A percentile compares a stretch with the other conserved stretches of the same genome.
phyloP scores from a whole-genome alignment of 2,113 vertebrate species.

The Heterotilapia buettikoferi region DNA sequence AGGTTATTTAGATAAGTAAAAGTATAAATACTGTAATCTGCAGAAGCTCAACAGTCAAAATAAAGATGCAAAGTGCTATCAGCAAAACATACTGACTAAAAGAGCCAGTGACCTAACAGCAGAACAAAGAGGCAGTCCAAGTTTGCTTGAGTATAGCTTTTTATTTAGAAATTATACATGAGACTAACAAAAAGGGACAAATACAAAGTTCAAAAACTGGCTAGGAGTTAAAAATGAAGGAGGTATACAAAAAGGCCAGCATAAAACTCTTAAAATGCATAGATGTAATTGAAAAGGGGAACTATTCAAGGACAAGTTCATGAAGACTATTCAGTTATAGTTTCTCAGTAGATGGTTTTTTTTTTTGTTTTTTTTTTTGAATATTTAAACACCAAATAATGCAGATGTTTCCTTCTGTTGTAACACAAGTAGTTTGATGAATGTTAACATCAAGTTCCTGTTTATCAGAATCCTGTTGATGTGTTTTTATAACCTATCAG shows the following conservation, averaged over 20 bases:
- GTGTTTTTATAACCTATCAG: background rate
- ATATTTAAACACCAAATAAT: background rate
- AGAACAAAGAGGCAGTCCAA: background rate
- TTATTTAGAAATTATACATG: background rate
- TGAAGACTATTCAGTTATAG: background rate
- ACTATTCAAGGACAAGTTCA: background rate
- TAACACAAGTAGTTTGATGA: background rate
- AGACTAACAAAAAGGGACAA: background rate
- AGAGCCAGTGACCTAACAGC: rapidly evolving
- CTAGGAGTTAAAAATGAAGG: background rate
- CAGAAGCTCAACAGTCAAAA: background rate
- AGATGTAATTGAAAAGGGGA: background rate
- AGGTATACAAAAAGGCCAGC: background rate
- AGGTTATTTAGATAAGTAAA: background rate
- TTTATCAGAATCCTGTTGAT: background rate
- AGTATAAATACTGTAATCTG: background rate
- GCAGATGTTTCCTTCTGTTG: background rate
- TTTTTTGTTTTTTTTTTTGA: rapidly evolving
- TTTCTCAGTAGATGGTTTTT: rapidly evolving
- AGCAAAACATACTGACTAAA: background rate
- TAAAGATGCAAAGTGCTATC: background rate
- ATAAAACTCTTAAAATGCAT: background rate
- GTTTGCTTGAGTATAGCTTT: background rate
- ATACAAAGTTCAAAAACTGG: background rate
- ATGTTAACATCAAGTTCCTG: background rate